phyloP scores from a whole-genome alignment of 2,113 vertebrate species.

The Chionodraco myersi region DNA sequence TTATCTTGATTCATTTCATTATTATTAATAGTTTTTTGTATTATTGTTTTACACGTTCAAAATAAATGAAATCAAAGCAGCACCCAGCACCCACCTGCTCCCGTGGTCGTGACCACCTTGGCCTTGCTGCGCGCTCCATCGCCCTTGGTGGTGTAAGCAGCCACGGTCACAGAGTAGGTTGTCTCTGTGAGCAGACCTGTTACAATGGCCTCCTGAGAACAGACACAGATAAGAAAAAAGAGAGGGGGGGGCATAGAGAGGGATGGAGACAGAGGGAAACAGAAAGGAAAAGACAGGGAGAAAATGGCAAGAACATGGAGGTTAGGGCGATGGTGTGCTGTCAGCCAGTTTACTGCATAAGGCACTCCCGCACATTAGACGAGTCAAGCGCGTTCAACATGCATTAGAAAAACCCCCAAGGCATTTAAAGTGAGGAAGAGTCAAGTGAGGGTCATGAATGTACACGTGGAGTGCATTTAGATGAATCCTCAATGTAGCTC shows the following conservation, averaged over 20 bases:
- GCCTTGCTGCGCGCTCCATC: conserved; percentile 95
- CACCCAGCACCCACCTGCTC: conserved; percentile 84
- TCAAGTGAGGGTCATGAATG: background rate
- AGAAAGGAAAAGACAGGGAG: background rate
- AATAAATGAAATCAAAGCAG: too few relatives aligned
- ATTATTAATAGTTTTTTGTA: too few relatives aligned
- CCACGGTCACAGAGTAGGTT: conserved; percentile 92
- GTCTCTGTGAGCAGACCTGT: conserved; percentile 92
- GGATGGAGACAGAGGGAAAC: background rate
- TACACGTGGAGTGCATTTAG: conserved; percentile 2
- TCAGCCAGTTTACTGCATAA: conserved; percentile 12
- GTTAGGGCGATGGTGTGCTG: conserved; percentile 4
- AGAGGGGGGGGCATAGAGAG: background rate
- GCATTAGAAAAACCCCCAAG: conserved; percentile 8
- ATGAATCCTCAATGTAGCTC: background rate
- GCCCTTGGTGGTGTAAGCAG: conserved; percentile 94
- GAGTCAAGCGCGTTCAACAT: conserved; percentile 21
- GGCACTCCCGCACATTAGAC: conserved; percentile 18
- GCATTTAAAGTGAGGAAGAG: background rate
- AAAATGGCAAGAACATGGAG: conserved; percentile 21
- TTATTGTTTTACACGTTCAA: too few relatives aligned
- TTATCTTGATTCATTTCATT: too few relatives aligned
- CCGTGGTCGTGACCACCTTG: conserved; percentile 92
- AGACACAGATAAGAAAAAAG: background rate
- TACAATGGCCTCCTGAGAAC: conserved; percentile 88